These are phyloP conservation scores for Melanargia galathea DNA, from an alignment of 2,888 invertebrate species.

Conservation along the genomic window DNA sequence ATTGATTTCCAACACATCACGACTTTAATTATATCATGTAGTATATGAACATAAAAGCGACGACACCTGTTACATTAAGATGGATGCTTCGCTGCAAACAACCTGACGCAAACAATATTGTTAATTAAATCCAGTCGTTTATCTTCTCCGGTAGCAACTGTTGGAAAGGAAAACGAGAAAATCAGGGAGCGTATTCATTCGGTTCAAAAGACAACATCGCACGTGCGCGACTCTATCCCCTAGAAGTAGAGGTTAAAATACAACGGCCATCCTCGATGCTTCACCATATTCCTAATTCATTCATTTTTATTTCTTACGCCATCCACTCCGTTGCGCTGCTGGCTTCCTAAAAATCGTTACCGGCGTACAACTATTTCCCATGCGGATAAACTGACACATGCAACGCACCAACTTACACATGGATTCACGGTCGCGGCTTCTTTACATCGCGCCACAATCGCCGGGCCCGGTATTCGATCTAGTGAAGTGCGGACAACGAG, in stretches of 20 bases:
- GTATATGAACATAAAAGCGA: conserved; percentile 43
- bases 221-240: conserved; percentile 70
- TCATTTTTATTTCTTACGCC: conserved; percentile 65
- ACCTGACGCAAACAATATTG: conserved; percentile 33
- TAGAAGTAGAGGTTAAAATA: conserved; percentile 68
- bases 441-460: conserved; percentile 84
- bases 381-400: conserved; percentile 52
- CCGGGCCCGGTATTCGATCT: conserved; percentile 85
- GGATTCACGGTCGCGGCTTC: conserved; percentile 73
- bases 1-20: conserved; percentile 51
- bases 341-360: conserved; percentile 66
- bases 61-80: conserved; percentile 74
- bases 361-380: conserved; percentile 56
- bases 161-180: conserved; percentile 47
- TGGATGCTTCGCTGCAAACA: conserved; percentile 41
- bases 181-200: conserved; percentile 55
- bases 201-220: conserved; percentile 58
- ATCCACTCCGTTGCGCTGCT: conserved; percentile 53
- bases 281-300: conserved; percentile 64
- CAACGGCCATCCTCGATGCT: conserved; percentile 52
- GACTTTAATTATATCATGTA: conserved; percentile 1
- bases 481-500: conserved; percentile 81
- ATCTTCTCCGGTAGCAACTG: conserved; percentile 5
- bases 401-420: conserved; percentile 80
- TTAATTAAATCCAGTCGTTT: conserved; percentile 9